Conservation (phyloP, 2,888 invertebrate genomes). For the Zhengitettix transpicula region DNA sequence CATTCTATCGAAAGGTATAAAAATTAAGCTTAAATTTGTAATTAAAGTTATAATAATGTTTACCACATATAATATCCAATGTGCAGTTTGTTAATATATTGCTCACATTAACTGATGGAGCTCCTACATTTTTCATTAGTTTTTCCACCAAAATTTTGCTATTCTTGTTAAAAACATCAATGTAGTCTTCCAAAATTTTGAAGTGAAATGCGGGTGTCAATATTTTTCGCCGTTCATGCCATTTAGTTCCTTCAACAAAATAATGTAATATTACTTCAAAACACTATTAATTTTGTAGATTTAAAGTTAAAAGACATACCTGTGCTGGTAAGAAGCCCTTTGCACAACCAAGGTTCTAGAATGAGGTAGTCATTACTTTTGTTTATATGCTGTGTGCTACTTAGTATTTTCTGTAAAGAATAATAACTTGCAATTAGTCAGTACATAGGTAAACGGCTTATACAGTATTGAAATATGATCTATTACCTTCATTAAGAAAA, state of each 20-base stretch:
- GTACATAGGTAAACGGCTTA: too few species aligned
- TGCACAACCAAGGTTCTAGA: not conserved
- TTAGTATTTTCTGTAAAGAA: not conserved
- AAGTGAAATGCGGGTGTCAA: conserved; percentile 33
- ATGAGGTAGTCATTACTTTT: not conserved
- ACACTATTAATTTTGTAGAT: too few species aligned
- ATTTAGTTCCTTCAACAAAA: conserved; percentile 23
- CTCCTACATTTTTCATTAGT: conserved; percentile 16
- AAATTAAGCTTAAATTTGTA: too few species aligned
- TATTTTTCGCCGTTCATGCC: conserved; percentile 28
- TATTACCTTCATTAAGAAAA: too few species aligned
- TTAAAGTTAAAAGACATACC: not conserved
- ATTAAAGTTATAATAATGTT: too few species aligned
- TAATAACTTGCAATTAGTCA: too few species aligned
- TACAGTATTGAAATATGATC: too few species aligned
- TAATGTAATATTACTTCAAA: too few species aligned
- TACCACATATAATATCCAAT: conserved; percentile 13
- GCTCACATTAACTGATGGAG: conserved; percentile 14
- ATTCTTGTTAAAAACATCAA: conserved; percentile 23
- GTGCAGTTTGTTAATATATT: conserved; percentile 9
- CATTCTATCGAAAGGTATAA: too few species aligned
- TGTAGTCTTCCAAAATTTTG: conserved; percentile 26
- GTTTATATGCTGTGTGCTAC: not conserved
- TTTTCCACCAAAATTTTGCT: conserved; percentile 22
- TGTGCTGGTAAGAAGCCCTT: not conserved